phyloP scores from a whole-genome alignment of 1,140 invertebrate species.

The Euura lappo region DNA sequence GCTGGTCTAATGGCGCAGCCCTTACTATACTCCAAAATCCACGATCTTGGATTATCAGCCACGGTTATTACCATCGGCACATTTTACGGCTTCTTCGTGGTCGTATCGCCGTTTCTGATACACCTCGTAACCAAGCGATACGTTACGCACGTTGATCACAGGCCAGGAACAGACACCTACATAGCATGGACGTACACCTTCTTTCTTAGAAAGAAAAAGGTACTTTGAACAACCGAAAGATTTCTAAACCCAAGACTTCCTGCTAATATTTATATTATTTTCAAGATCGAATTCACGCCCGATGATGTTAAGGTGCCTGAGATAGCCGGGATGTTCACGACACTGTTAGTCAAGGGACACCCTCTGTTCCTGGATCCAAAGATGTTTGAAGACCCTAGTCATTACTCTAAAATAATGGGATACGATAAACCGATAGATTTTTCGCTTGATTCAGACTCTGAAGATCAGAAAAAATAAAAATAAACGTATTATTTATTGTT shows the following conservation, averaged over 20 bases:
- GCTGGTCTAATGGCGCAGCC: slow-evolving; percentile 76
- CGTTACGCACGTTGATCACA: slow-evolving; percentile 77
- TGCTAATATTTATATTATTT: slow-evolving; percentile 21
- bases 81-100: slow-evolving; percentile 78
- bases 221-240: slow-evolving; percentile 41
- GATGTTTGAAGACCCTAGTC: slow-evolving; percentile 70
- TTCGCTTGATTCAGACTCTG: slow-evolving; percentile 55
- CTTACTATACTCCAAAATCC: slow-evolving; percentile 68
- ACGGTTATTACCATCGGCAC: slow-evolving; percentile 67
- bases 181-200: slow-evolving; percentile 74
- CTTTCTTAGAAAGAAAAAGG: slow-evolving; percentile 69
- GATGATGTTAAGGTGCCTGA: slow-evolving; percentile 81
- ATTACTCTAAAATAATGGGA: slow-evolving; percentile 87
- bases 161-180: slow-evolving; percentile 68
- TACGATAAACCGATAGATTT: slow-evolving; percentile 90
- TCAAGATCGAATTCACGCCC: slow-evolving; percentile 75
- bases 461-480: slow-evolving; percentile 9
- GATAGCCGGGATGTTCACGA: slow-evolving; percentile 82
- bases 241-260: no score
- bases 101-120: slow-evolving; percentile 81
- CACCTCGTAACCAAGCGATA: slow-evolving; percentile 87
- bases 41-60: slow-evolving; percentile 60
- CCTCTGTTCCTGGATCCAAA: slow-evolving; percentile 79
- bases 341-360: slow-evolving; percentile 71
- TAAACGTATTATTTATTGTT: slow-evolving; percentile 15